Evolutionary conservation across 2,113 vertebrate genomes (phyloP).

Genomic region (Ptyas mucosa): DNA sequence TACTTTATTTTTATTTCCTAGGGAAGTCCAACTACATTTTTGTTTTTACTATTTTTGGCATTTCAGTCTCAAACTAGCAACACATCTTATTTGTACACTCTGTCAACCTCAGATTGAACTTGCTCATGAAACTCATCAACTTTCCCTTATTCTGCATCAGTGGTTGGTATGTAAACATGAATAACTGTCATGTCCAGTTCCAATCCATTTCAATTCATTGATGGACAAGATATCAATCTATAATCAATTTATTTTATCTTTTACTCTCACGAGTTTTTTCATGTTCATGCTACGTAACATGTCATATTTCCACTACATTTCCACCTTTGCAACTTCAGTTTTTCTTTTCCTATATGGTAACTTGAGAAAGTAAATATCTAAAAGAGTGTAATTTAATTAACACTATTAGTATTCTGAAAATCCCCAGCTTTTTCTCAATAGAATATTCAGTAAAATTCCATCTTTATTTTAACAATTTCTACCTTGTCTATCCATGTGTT

Average conservation of each 20-base stretch:
- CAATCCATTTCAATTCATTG: not conserved
- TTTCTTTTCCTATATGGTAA: not conserved
- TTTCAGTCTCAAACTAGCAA: not conserved
- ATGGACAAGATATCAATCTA: not conserved
- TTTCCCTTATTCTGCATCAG: not conserved
- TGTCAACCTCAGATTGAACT: not conserved
- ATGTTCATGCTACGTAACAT: not conserved
- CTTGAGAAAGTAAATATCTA: not conserved
- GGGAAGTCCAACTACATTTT: not conserved
- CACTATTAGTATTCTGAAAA: not conserved
- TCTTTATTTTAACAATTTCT: not conserved
- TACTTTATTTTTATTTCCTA: not conserved
- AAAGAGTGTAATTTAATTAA: not conserved
- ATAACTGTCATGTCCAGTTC: not conserved
- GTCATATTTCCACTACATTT: not conserved
- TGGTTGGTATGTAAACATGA: not conserved
- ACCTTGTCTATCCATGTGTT: not conserved
- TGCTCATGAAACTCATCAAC: not conserved
- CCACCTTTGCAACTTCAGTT: not conserved
- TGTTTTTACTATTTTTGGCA: not conserved
- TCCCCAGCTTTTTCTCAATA: not conserved
- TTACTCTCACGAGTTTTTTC: not conserved
- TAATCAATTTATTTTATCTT: not conserved
- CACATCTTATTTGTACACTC: not conserved
- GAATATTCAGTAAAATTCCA: not conserved